phyloP scores from a whole-genome alignment of 1,140 invertebrate species.

The Pseudomyrmex sp. region DNA sequence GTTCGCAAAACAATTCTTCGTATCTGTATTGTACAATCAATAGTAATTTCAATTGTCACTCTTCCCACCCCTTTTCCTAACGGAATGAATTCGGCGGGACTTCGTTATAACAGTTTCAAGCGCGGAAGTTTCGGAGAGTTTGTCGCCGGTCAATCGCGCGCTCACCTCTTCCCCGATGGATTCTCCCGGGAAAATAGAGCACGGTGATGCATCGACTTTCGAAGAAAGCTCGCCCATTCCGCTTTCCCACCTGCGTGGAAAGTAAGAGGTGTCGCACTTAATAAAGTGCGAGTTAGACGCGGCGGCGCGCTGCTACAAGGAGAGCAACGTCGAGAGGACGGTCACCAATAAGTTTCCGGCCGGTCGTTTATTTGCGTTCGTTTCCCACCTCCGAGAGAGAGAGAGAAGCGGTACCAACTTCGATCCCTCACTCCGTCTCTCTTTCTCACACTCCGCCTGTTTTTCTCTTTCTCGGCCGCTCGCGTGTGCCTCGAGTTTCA shows the following conservation, averaged over 20 bases:
- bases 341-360: conserved; percentile 37
- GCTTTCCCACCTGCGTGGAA: not conserved
- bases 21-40: not conserved
- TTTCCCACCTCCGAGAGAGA: conserved; percentile 27
- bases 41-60: not conserved
- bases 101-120: conserved; percentile 48
- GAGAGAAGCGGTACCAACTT: conserved; percentile 15
- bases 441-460: not conserved
- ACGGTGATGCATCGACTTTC: conserved; percentile 52
- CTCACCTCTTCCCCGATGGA: not conserved
- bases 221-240: conserved; percentile 37
- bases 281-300: conserved; percentile 49
- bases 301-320: conserved; percentile 10
- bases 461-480: not conserved
- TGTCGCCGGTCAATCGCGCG: conserved; percentile 51
- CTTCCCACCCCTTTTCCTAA: not conserved
- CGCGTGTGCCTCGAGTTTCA: conserved; percentile 62
- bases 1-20: not conserved
- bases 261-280: conserved; percentile 46
- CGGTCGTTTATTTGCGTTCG: conserved; percentile 57
- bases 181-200: conserved; percentile 16
- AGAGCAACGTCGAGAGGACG: not conserved
- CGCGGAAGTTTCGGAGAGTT: not conserved
- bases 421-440: conserved; percentile 1
- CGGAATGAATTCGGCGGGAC: conserved; percentile 25